phyloP scores from a whole-genome alignment of 2,113 vertebrate species.

The Arothron firmamentum region DNA sequence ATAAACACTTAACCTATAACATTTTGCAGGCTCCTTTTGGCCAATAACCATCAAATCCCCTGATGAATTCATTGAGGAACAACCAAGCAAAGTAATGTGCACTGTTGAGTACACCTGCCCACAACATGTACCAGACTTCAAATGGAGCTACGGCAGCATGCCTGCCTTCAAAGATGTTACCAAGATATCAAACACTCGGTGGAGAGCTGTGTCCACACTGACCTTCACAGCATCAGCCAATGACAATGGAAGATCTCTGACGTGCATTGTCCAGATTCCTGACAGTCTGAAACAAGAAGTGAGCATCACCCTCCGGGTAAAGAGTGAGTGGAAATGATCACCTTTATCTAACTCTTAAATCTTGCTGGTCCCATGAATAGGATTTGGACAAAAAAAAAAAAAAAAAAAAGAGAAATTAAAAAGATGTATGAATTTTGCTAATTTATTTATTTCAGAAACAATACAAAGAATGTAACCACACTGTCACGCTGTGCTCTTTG shows the following conservation, averaged over 20 bases:
- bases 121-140: constrained; percentile 23
- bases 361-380: neutral
- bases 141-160: constrained; percentile 46
- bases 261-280: constrained; percentile 27
- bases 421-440: too few relatives aligned
- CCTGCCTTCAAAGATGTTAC: neutral
- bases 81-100: constrained; percentile 38
- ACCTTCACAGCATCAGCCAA: constrained; percentile 37
- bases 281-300: neutral
- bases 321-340: constrained; percentile 37
- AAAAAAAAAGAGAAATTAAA: too few relatives aligned
- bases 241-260: constrained; percentile 40
- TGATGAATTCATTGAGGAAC: constrained; percentile 45
- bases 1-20: neutral
- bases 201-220: constrained; percentile 36
- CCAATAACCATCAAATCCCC: constrained; percentile 6
- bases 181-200: accelerated
- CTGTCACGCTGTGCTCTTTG: too few relatives aligned
- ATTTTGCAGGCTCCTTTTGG: constrained; percentile 33
- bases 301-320: constrained; percentile 24
- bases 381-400: neutral
- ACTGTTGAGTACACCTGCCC: constrained; percentile 43
- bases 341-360: neutral
- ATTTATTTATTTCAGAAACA: too few relatives aligned
- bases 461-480: too few relatives aligned